Percentiles rank a stretch among this genome's conserved stretches.
These are phyloP conservation scores for Heliopora coerulea DNA, from an alignment of 92 coral and sea anemone species.

Conservation along the genomic window DNA sequence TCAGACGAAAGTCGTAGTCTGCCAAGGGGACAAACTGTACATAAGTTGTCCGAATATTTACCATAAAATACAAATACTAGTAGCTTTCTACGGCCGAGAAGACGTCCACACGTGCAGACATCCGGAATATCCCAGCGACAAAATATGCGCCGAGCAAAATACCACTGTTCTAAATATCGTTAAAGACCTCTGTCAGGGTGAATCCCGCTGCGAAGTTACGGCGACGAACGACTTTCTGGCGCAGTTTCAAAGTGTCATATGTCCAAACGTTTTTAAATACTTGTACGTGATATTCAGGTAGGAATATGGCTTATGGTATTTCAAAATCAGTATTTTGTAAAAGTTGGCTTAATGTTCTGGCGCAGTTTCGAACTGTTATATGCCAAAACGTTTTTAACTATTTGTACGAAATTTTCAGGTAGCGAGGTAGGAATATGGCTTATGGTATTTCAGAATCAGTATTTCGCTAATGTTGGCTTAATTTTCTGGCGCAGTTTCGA, in stretches of 20 bases:
- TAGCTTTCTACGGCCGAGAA: conserved; percentile 79
- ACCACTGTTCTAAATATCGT: conserved; percentile 44
- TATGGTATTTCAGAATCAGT: too few relatives aligned
- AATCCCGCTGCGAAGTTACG: conserved; percentile 63
- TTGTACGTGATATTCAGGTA: conserved; percentile 82
- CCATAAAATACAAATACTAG: conserved; percentile 56
- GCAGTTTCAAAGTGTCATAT: conserved; percentile 75
- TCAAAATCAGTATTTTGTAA: too few relatives aligned
- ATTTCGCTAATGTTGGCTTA: too few relatives aligned
- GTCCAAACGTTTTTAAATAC: conserved; percentile 81
- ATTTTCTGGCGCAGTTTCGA: conserved; percentile 80
- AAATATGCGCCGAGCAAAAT: conserved; percentile 38
- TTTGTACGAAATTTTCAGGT: conserved; percentile 81
- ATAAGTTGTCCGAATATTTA: conserved; percentile 69
- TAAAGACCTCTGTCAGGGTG: conserved; percentile 78
- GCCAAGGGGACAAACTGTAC: conserved; percentile 86
- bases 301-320: background rate
- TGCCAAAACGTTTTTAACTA: conserved; percentile 84
- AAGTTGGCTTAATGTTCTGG: too few relatives aligned
- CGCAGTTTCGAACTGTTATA: conserved; percentile 77
- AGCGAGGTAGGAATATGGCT: too few relatives aligned
- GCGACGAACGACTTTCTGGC: conserved; percentile 79
- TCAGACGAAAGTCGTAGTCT: conserved; percentile 66
- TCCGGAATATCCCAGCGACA: conserved; percentile 61
- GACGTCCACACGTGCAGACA: conserved; percentile 65